Conservation (phyloP, 2,888 invertebrate genomes). For the Perizoma affinitatum region DNA sequence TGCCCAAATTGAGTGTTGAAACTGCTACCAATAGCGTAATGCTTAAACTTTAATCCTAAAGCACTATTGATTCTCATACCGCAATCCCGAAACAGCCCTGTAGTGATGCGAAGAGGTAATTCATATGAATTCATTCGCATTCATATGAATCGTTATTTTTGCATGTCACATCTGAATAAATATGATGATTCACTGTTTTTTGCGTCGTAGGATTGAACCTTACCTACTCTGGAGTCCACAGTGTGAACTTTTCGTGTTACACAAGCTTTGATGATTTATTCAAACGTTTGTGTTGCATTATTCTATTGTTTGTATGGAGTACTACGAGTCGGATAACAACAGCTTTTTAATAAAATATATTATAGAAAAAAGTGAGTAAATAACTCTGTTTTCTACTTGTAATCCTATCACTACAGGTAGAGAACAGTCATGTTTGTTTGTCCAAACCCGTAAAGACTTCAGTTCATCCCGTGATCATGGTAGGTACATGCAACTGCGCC, state of each 20-base stretch:
- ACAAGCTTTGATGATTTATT: background rate
- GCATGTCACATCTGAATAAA: slow-evolving; percentile 26
- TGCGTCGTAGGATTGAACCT: background rate
- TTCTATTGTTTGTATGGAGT: too few species aligned
- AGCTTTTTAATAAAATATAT: too few species aligned
- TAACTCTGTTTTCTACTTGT: too few species aligned
- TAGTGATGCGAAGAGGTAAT: slow-evolving; percentile 1
- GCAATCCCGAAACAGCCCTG: slow-evolving; percentile 10
- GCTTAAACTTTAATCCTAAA: slow-evolving; percentile 32
- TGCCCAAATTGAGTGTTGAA: background rate
- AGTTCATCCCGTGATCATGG: too few species aligned
- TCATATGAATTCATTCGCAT: slow-evolving; percentile 17
- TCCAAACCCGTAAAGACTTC: too few species aligned
- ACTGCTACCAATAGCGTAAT: slow-evolving; percentile 16
- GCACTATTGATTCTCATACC: background rate
- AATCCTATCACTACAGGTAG: too few species aligned
- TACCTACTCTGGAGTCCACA: too few species aligned
- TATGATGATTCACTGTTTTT: slow-evolving; percentile 1
- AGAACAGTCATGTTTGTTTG: too few species aligned
- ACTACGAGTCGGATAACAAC: too few species aligned
- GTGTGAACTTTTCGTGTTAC: background rate
- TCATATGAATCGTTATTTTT: slow-evolving; percentile 27
- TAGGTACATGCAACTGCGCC: too few species aligned
- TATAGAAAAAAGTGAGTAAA: too few species aligned
- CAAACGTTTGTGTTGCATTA: too few species aligned